Base-by-base conservation (phyloP, 2,888 invertebrate genomes). In the Melieria crassipennis region DNA sequence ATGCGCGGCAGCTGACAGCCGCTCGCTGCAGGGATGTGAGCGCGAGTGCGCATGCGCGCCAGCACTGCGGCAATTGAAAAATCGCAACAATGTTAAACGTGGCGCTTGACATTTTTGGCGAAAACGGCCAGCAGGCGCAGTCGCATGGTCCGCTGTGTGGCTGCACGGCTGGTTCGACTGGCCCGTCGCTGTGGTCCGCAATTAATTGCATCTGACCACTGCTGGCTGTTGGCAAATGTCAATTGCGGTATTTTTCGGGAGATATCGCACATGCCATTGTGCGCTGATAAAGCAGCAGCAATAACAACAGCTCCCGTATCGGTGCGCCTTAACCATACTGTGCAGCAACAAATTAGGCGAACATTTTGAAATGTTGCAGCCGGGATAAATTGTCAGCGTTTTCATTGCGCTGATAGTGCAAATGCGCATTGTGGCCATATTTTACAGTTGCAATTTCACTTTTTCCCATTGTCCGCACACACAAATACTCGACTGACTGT, bases 201-300 rank as follows among this genome's bases (percentile, higher is more conserved):
- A 64, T 64, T 64, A 64, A 64, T 64, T 64, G 64, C 64, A 55
- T 64, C 43, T 64, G 48, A 43, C 64, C 64, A 64, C 64, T 45
- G 64, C 52, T 52, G 30, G 3, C 30, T 30, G 30, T 30, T 30
- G 30, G 52, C 64, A 75, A 75, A 75, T 75, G 75, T 75, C 75
- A 75, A 69, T 73, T 71, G 73, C 73, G 72, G 73, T 75, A 75
- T 73, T 73, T 75, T 75, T 75, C 75, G 73, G 75, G 72, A 75
- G 75, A 75, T 75, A 75, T 73, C 30, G 69, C 71, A 75, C 71
- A 75, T 75, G 75, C 73, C 75, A 73, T 7, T 7, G 13, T n/a
- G 13, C 13, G 52, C 9, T 4, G 11, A 13, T 30, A 30, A 30
- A 30, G 30, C 30, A 30, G 30, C 30, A 30, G 30, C 30, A 30